Base-by-base conservation (phyloP, 2,113 vertebrate species). In the Alligator sinensis region DNA sequence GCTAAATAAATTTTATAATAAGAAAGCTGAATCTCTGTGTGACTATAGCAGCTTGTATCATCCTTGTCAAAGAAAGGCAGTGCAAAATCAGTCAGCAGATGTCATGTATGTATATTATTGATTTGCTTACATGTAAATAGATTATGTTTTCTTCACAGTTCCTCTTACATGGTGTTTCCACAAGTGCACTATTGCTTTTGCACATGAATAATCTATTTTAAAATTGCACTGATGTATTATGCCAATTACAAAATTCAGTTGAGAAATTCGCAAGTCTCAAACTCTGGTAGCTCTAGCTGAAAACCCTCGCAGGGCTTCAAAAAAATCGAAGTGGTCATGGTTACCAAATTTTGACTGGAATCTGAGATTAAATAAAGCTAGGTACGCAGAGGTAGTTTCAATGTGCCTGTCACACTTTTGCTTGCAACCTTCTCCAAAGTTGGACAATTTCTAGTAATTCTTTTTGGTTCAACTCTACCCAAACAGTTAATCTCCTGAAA, bases 151-250 rank as follows among this genome's bases (percentile, higher is more conserved):
- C 86, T 4, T 80, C 21, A 59, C 18, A 57, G 16, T 25, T 88
- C 3, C 18, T 27, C 28, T 47, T 5, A 55, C 9, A 30, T 47
- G 70, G 38, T 38, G 60, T 68, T 81, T 55, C 55, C 60, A 1
- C 28, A 60, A 86, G 57, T 63, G 63, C 30, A 0, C 0, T 60
- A 58, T 74, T 27, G 38, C n/a, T 17, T 79, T 89, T 74, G 27
- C n/a, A 16, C 7, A 7, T 66, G 55, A 38, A 89, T 83, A 93
- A 15, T 0, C 22, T 24, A 25, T 27, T 92, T 77, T 28, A 24
- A 86, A 87, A 55, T 34, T 61, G 24, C 38, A 66, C 47, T 4
- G 77, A 55, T 81, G 92, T 94, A 18, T 6, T 28, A 4, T 1
- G 3, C 38, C 55, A 66, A 18, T 58, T 88, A 30, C 27, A 34